Conservation (phyloP, 2,113 vertebrate species). For the Indri indri region DNA sequence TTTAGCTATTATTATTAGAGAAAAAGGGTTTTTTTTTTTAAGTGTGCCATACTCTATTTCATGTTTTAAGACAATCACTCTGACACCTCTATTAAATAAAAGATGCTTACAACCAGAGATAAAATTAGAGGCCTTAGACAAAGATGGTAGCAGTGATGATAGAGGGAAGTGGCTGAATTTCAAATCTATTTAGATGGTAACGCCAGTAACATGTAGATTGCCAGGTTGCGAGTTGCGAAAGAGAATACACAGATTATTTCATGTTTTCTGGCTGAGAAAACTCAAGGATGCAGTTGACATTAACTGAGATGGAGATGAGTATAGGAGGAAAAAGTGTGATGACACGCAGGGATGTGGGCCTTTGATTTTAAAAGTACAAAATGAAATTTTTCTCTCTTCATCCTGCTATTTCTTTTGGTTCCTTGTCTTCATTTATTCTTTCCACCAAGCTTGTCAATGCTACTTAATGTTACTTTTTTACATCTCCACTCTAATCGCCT, state of each 20-base stretch:
- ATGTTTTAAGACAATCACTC: background rate
- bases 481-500: background rate
- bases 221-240: background rate
- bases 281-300: background rate
- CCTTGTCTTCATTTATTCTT: background rate
- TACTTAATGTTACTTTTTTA: background rate
- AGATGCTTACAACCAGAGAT: background rate
- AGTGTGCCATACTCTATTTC: background rate
- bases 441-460: background rate
- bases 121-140: background rate
- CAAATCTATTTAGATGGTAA: background rate
- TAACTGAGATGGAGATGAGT: background rate
- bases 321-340: background rate
- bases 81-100: background rate
- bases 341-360: background rate
- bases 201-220: background rate
- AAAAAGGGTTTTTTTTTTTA: background rate
- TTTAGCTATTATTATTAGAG: background rate
- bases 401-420: background rate
- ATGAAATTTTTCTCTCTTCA: background rate
- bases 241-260: background rate
- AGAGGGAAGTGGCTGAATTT: background rate
- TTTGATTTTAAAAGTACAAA: background rate
- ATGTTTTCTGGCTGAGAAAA: background rate
- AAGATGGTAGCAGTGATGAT: background rate